Evolutionary conservation across 2,113 vertebrate genomes (phyloP).

Genomic region (Cyprinodon brontotheroides): DNA sequence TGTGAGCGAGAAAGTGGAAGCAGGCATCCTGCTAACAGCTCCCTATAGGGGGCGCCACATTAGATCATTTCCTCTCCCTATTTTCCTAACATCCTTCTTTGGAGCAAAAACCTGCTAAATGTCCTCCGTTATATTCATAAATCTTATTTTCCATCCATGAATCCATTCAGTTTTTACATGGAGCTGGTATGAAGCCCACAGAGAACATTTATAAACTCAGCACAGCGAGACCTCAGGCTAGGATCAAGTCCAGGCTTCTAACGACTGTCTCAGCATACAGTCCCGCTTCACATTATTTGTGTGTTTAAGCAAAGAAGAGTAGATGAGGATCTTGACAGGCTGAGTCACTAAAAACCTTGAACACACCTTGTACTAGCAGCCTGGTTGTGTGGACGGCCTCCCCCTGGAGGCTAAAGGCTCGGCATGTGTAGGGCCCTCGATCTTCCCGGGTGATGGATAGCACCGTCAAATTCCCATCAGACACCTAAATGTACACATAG

Average conservation of each 20-base stretch:
- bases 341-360: not conserved
- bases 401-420: conserved; percentile 95
- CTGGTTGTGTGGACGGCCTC: conserved; percentile 96
- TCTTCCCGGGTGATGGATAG: conserved; percentile 89
- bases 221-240: not conserved
- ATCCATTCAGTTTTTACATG: too few relatives aligned
- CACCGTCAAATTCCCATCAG: conserved; percentile 94
- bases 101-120: too few relatives aligned
- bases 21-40: too few relatives aligned
- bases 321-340: not conserved
- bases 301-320: not conserved
- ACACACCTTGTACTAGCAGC: conserved; percentile 94
- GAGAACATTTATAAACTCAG: not conserved
- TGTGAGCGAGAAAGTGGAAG: too few relatives aligned
- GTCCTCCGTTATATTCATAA: too few relatives aligned
- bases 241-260: not conserved
- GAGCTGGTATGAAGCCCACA: not conserved
- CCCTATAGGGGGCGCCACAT: too few relatives aligned
- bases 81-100: too few relatives aligned
- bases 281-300: not conserved
- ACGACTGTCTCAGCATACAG: not conserved
- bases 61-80: too few relatives aligned
- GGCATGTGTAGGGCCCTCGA: conserved; percentile 93
- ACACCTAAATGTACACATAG: conserved; percentile 77
- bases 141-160: too few relatives aligned